A percentile compares a stretch with the other conserved stretches of the same genome.
phyloP scores from a whole-genome alignment of 2,888 invertebrate genomes.

The Eretmocerus hayati region DNA sequence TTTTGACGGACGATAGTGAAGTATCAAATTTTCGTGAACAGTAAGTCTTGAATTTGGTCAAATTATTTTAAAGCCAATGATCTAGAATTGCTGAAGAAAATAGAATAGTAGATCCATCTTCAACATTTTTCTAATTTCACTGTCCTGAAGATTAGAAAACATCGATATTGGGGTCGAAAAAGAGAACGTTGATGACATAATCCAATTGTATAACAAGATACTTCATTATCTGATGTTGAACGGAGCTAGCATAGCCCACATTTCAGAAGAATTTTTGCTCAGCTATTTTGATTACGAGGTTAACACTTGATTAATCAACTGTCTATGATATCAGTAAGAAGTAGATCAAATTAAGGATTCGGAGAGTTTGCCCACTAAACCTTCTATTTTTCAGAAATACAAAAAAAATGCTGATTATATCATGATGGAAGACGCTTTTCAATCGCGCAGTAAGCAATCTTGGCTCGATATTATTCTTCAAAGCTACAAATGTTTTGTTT shows the following conservation, averaged over 20 bases:
- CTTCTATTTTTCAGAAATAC: neutral
- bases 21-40: no score
- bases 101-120: no score
- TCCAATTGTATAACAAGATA: conserved; percentile 24
- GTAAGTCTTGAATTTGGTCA: no score
- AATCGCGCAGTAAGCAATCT: conserved; percentile 42
- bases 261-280: conserved; percentile 44
- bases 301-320: neutral
- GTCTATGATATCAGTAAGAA: neutral
- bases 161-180: no score
- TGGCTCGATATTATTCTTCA: conserved; percentile 60
- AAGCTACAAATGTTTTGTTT: conserved; percentile 54
- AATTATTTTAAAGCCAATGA: no score
- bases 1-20: no score
- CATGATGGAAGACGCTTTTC: conserved; percentile 24
- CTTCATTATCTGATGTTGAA: conserved; percentile 34
- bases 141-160: no score
- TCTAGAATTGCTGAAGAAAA: no score
- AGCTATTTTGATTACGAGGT: conserved; percentile 42
- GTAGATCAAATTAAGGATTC: no score
- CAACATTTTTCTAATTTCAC: no score
- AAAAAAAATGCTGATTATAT: neutral
- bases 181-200: neutral
- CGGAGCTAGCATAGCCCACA: conserved; percentile 43
- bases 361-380: no score